These are phyloP conservation scores for Agriopis leucophaearia DNA, from an alignment of 2,888 invertebrate genomes.

Conservation along the genomic window DNA sequence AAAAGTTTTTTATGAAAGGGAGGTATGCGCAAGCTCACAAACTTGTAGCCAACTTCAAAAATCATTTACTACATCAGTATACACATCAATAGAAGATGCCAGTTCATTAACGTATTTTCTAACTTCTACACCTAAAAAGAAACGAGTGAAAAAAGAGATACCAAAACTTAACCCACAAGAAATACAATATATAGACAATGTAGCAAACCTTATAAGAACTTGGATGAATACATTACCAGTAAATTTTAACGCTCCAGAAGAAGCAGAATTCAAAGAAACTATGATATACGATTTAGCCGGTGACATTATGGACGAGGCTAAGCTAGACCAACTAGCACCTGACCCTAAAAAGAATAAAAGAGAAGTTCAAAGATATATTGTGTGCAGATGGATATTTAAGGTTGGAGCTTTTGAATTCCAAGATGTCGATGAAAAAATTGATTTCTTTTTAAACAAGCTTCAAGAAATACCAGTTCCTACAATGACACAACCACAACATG, in stretches of 20 bases:
- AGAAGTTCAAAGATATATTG: constrained; percentile 51
- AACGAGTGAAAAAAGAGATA: constrained; percentile 41
- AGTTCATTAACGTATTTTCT: constrained; percentile 36
- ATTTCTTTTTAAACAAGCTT: constrained; percentile 49
- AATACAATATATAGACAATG: constrained; percentile 50
- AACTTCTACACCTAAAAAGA: constrained; percentile 59
- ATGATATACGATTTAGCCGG: constrained; percentile 61
- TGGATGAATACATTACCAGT: constrained; percentile 63
- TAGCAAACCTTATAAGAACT: constrained; percentile 50
- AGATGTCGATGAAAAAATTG: constrained; percentile 53
- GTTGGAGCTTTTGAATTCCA: constrained; percentile 55
- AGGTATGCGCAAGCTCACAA: neutral
- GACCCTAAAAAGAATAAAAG: constrained; percentile 48
- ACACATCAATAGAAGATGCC: constrained; percentile 49
- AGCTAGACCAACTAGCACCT: constrained; percentile 54
- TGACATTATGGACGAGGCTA: constrained; percentile 59
- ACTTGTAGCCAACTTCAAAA: constrained; percentile 9
- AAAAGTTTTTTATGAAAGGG: constrained; percentile 14
- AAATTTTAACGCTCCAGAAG: constrained; percentile 48
- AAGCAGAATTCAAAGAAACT: constrained; percentile 57
- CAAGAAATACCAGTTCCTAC: constrained; percentile 51
- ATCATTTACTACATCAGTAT: constrained; percentile 50
- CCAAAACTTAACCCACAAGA: constrained; percentile 56
- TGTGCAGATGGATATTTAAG: constrained; percentile 60
- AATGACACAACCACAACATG: constrained; percentile 56